Conservation (phyloP, 2,888 invertebrate species). For the Cepaea hortensis region DNA sequence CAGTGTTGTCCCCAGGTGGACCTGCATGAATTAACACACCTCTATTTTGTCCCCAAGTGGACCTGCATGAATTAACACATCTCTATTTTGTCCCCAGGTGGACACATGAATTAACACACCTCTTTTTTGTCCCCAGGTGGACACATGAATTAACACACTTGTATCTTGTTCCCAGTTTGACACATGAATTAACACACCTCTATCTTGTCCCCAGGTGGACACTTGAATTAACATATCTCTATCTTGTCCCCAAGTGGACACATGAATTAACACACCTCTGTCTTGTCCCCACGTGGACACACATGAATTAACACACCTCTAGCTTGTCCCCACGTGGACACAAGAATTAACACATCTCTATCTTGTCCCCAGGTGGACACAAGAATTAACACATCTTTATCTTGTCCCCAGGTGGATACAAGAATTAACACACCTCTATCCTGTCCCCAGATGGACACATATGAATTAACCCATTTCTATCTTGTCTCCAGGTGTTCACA, state of each 20-base stretch:
- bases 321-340: conserved; percentile 87
- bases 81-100: too few species aligned
- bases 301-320: conserved; percentile 78
- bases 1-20: too few species aligned
- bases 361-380: conserved; percentile 89
- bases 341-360: conserved; percentile 73
- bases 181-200: too few species aligned
- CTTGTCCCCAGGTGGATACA: too few species aligned
- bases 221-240: conserved; percentile 97
- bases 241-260: too few species aligned
- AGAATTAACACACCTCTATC: not conserved
- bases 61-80: conserved; percentile 84
- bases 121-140: too few species aligned
- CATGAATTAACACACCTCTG: too few species aligned
- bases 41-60: conserved; percentile 82
- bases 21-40: too few species aligned
- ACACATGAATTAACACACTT: too few species aligned
- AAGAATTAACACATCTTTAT: not conserved
- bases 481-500: too few species aligned
- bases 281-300: conserved; percentile 89
- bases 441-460: conserved; percentile 91
- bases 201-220: conserved; percentile 85
- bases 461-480: conserved; percentile 94
- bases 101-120: too few species aligned
- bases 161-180: too few species aligned